Conservation (phyloP, 1,140 invertebrate genomes). For the Wasmannia auropunctata region DNA sequence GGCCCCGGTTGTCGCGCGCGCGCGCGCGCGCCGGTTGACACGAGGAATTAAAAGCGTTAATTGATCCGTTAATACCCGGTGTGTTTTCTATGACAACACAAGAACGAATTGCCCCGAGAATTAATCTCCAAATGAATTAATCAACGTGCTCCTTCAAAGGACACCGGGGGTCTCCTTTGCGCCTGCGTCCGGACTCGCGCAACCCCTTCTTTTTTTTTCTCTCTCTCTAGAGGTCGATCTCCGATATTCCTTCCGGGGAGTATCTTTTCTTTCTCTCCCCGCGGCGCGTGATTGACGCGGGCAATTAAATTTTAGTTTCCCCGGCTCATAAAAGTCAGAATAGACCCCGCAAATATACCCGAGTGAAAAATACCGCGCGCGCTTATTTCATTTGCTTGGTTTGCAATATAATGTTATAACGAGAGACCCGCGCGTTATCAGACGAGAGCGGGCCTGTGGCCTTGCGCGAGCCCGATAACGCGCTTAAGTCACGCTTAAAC, state of each 20-base stretch:
- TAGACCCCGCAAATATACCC: not conserved
- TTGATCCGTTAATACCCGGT: not conserved
- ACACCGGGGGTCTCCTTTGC: not conserved
- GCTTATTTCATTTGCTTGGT: not conserved
- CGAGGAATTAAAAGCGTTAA: slow-evolving; percentile 24
- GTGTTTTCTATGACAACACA: not conserved
- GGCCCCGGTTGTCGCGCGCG: not conserved
- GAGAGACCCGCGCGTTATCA: slow-evolving; percentile 54
- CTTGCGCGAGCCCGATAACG: slow-evolving; percentile 71
- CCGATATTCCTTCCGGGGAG: not conserved
- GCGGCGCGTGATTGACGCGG: slow-evolving; percentile 26
- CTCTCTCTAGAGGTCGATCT: not conserved
- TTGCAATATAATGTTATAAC: slow-evolving; percentile 11
- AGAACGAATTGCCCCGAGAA: not conserved
- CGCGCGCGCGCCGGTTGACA: not conserved
- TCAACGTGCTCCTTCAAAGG: not conserved
- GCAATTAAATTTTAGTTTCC: not conserved
- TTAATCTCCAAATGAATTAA: slow-evolving; percentile 35
- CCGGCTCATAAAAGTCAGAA: not conserved
- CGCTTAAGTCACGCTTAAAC: slow-evolving; percentile 28
- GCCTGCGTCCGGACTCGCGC: not conserved
- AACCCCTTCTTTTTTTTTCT: not conserved
- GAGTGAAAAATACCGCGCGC: not conserved
- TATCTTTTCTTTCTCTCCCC: not conserved
- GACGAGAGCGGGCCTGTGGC: slow-evolving; percentile 36